Base-by-base conservation (phyloP, 2,888 invertebrate species). In the Spodoptera littoralis region DNA sequence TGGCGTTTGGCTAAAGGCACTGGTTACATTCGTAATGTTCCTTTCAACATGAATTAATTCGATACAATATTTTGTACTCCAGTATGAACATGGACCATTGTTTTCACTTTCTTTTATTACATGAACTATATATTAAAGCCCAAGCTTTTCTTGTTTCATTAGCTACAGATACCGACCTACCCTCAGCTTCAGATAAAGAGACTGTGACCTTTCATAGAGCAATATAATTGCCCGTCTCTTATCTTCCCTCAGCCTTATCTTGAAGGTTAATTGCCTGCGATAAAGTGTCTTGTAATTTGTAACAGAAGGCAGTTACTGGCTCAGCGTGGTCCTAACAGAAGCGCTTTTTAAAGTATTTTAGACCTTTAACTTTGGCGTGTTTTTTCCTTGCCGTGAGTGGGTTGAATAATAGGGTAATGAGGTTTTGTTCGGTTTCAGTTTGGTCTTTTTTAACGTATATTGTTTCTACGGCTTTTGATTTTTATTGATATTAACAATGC, bases 261-360 rank as follows among this genome's bases (percentile, higher is more conserved):
- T 61, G 77, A 84, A 84, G 84, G 85, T 82, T 85, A 84, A 84
- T 84, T 82, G 73, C 78, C 51, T 49, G 43, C 67, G 81, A 84
- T 83, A 82, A 81, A 76, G 71, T 70, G 74, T 70, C 77, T 76
- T 79, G 80, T 79, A 77, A 82, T 77, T 81, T 72, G 78, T 77
- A 73, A 76, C 79, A 73, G 72, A 49, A 70, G 65, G 57, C 69
- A 63, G 67, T 73, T 76, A 59, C 59, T 56, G 42, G 53, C 66
- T 63, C 56, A 44, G 75, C 54, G 60, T 65, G 65, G 52, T 65
- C 67, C 65, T 60, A 52, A 74, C 41, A 45, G 48, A 63, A 66
- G 66, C 63, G 60, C 66, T 63, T 59, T 61, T 62, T 56, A 59
- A 66, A 70, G 50, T 58, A 70, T 65, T 65, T 76, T 58, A 48